phyloP scores from a whole-genome alignment of 2,113 vertebrate species.

The Lethenteron camtschaticum region DNA sequence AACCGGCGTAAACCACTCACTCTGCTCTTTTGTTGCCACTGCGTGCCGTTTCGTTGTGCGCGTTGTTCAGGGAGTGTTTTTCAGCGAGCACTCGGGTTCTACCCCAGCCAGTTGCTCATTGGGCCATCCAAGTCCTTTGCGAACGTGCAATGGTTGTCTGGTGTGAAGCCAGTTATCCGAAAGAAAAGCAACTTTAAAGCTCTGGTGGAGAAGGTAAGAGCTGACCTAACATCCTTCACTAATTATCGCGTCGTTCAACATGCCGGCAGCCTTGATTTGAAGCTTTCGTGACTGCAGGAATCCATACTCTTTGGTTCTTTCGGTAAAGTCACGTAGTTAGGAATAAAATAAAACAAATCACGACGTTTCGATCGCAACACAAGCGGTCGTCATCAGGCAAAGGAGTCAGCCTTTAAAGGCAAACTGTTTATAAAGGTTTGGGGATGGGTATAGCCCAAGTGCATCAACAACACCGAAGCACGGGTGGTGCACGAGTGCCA shows the following conservation, averaged over 20 bases:
- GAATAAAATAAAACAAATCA: too few relatives aligned
- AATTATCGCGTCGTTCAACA: background rate
- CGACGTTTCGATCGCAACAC: too few relatives aligned
- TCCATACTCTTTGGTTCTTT: background rate
- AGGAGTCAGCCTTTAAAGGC: too few relatives aligned
- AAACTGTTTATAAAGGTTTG: too few relatives aligned
- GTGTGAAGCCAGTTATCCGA: constrained; percentile 85
- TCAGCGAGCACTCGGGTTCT: constrained; percentile 88
- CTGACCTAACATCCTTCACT: background rate
- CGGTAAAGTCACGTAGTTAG: too few relatives aligned
- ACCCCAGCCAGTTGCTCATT: constrained; percentile 87
- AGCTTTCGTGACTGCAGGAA: background rate
- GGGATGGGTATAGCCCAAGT: too few relatives aligned
- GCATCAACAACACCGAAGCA: too few relatives aligned
- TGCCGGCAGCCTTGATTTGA: background rate
- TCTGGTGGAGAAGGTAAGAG: constrained; percentile 72
- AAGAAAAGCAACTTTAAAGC: constrained; percentile 96
- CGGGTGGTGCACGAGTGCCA: too few relatives aligned
- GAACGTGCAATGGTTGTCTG: constrained; percentile 83
- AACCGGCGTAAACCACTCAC: too few relatives aligned
- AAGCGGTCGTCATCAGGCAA: too few relatives aligned
- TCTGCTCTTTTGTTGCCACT: too few relatives aligned
- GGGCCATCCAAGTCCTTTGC: constrained; percentile 90
- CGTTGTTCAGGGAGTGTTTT: constrained; percentile 60
- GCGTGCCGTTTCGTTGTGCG: background rate